These are phyloP conservation scores for Oryzias dopingdopingensis DNA, from an alignment of 2,797 vertebrate genomes.

Conservation along the genomic window DNA sequence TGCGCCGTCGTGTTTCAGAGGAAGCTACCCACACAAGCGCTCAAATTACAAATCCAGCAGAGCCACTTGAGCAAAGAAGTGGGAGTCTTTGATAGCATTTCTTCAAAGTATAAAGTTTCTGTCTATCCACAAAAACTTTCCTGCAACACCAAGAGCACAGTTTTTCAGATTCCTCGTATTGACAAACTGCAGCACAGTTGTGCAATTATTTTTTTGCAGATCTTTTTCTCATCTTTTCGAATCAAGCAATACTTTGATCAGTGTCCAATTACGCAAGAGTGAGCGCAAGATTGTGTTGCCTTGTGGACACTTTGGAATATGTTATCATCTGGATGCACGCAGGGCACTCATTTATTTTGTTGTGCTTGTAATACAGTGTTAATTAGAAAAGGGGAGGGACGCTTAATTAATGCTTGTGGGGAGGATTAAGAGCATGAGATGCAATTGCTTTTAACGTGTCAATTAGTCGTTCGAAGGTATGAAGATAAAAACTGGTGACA, in stretches of 20 bases:
- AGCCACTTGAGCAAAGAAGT: constrained; percentile 16
- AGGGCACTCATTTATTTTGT: constrained; percentile 64
- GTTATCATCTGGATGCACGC: constrained; percentile 52
- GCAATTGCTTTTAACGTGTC: constrained; percentile 64
- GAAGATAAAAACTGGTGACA: constrained; percentile 54
- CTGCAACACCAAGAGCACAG: constrained; percentile 15
- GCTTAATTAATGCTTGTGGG: constrained; percentile 69
- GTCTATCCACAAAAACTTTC: constrained; percentile 24
- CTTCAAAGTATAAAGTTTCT: constrained; percentile 34
- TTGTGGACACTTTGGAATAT: constrained; percentile 58
- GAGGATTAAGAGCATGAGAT: constrained; percentile 46
- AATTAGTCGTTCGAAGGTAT: constrained; percentile 55
- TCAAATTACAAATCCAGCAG: constrained; percentile 53
- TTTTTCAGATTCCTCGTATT: constrained; percentile 32
- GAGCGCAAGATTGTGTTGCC: constrained; percentile 40
- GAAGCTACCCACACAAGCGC: constrained; percentile 34
- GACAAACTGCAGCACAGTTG: constrained; percentile 33
- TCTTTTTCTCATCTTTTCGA: constrained; percentile 50
- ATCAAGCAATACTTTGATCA: constrained; percentile 73
- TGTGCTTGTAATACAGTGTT: constrained; percentile 68
- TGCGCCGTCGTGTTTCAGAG: constrained; percentile 17
- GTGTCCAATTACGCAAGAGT: constrained; percentile 65
- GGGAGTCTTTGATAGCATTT: constrained; percentile 51
- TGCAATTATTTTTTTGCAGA: constrained; percentile 38
- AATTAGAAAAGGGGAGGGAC: constrained; percentile 70